Base-by-base conservation (phyloP, 2,888 invertebrate species). In the Callinectes sapidus region DNA sequence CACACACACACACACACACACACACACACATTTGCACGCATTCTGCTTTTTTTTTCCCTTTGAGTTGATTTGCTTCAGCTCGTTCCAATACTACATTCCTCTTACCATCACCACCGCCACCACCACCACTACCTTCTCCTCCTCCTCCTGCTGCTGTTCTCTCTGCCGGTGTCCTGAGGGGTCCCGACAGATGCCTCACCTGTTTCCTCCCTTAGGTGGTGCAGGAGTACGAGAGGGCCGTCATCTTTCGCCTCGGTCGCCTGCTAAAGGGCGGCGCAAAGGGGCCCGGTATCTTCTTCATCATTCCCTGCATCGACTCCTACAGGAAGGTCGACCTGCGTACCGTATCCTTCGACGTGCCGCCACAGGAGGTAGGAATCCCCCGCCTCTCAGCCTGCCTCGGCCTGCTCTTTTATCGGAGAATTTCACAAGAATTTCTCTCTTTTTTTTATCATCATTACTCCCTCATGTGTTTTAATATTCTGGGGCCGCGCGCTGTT, bases 191-290 rank as follows among this genome's bases (percentile, higher is more conserved):
- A 54, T 35, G n/a, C 71, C 66, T 91, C 77, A 87, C 88, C 28
- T 23, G 54, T 32, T 18, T 48, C 77, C 55, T 91, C 81, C 91
- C 87, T 66, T 91, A 94, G 94, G 94, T 94, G 91, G 94, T 94
- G 54, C 97, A 98, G 95, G 98, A 98, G 95, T 98, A 98, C 95
- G 98, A 98, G 95, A 96, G 98, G 95, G 97, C 98, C 32, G 98
- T 98, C 0, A 98, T 98, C 95, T 98, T 98, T 96, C 95, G 96
- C 90, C 95, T 96, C 88, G 96, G 96, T 88, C 95, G 96, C 54
- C 95, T 96, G 28, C 95, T 96, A 81, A 95, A 95, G 28, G 96
- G 96, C 6, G 96, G 96, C 0, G 96, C 96, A 14, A 96, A 96
- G 94, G 97, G 97, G 3, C 96, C 96, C 0, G 96, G 97, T 87